These are phyloP conservation scores for Ascaphus truei DNA, from an alignment of 2,113 vertebrate genomes.

Conservation along the genomic window DNA sequence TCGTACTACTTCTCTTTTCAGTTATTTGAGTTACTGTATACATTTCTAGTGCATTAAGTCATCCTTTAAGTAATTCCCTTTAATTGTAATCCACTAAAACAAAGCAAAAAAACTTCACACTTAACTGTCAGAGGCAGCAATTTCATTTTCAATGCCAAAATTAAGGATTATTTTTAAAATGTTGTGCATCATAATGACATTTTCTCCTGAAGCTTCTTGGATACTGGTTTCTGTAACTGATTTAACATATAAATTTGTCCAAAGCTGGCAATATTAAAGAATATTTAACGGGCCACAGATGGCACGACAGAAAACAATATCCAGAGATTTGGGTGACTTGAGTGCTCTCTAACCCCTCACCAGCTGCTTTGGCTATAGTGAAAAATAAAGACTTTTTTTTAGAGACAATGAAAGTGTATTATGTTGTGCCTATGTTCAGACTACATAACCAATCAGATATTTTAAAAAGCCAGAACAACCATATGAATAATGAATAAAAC, in stretches of 20 bases:
- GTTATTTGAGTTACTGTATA: no score
- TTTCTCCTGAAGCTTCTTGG: conserved; percentile 53
- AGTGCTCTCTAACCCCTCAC: conserved; percentile 60
- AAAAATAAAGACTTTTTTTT: conserved; percentile 71
- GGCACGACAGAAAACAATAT: conserved; percentile 67
- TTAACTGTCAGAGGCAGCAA: conserved; percentile 34
- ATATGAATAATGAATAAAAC: conserved; percentile 42
- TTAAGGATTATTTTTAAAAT: conserved; percentile 58
- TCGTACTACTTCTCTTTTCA: no score
- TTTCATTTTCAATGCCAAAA: conserved; percentile 47
- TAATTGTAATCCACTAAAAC: conserved; percentile 18
- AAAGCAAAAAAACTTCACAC: conserved; percentile 35
- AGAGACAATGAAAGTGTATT: conserved; percentile 61
- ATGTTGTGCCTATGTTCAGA: conserved; percentile 57
- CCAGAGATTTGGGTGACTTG: conserved; percentile 66
- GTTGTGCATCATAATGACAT: conserved; percentile 46
- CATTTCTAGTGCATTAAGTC: no score
- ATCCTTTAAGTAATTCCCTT: conserved; percentile 34
- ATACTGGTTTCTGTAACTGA: conserved; percentile 54
- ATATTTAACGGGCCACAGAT: conserved; percentile 77
- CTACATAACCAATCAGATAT: conserved; percentile 55
- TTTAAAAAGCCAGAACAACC: conserved; percentile 52
- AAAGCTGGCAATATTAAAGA: conserved; percentile 71
- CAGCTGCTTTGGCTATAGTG: conserved; percentile 71
- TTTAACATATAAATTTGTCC: conserved; percentile 74